Conservation (phyloP, 1,140 invertebrate genomes). For the Globodera rostochiensis region DNA sequence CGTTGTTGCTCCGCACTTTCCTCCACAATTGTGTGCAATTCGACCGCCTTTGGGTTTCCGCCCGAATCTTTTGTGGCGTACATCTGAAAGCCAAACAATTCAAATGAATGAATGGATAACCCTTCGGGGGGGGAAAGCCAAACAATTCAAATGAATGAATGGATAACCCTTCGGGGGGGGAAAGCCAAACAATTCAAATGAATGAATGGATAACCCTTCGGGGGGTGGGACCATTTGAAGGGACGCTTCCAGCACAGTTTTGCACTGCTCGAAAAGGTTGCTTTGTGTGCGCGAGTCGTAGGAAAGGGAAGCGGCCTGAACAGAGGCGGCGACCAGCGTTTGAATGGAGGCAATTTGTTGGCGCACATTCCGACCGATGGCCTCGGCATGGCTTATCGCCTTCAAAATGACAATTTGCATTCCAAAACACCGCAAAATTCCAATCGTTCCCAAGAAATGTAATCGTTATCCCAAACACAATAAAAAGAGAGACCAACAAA, state of each 20-base stretch:
- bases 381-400: conserved; percentile 87
- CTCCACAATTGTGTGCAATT: conserved; percentile 57
- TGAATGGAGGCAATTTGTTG: conserved; percentile 83
- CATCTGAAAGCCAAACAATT: conserved; percentile 64
- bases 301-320: conserved; percentile 82
- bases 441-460: background rate
- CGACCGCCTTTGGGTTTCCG: conserved; percentile 79
- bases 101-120: background rate
- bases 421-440: conserved; percentile 71
- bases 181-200: background rate
- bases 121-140: background rate
- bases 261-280: conserved; percentile 84
- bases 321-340: conserved; percentile 78
- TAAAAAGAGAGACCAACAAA: too few relatives aligned
- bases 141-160: background rate
- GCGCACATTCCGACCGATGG: conserved; percentile 83
- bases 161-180: too few relatives aligned
- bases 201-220: too few relatives aligned
- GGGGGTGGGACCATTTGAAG: conserved; percentile 70
- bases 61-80: conserved; percentile 83
- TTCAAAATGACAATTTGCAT: conserved; percentile 68
- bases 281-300: conserved; percentile 86
- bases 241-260: conserved; percentile 87
- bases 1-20: conserved; percentile 69
- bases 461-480: background rate